Base-by-base conservation (phyloP, 2,888 invertebrate species). In the Mythimna lalbum region DNA sequence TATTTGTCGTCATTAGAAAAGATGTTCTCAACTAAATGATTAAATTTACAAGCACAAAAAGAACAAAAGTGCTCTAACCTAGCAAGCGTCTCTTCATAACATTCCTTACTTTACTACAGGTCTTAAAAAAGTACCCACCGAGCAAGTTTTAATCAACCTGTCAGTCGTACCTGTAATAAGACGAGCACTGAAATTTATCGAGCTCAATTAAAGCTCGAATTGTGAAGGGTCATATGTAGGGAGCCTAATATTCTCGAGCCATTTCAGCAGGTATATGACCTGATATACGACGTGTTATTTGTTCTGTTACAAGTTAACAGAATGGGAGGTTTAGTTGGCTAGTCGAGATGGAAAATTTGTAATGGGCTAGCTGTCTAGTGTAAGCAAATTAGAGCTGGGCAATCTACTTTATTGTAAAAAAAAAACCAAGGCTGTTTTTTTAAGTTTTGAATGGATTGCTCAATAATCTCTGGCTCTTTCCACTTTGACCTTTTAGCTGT, bases 111-210 rank as follows among this genome's bases (percentile, higher is more conserved):
- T 75, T 73, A 75, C 63, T 47, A 39, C 59, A 23, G 53, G 21
- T 19, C 57, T 59, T 73, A 73, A 63, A 78, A 78, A 78, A 78
- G 57, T 59, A 78, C 59, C n/a, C 27, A 59, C 17, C 61, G 19
- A 36, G 61, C 64, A 63, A 80, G 31, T 74, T 78, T 80, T 81
- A 78, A 81, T 78, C 72, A 78, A 78, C 78, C 23, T 77, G 78
- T 71, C 78, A 49, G 78, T 39, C 31, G 14, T 77, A 71, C 81
- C 72, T 78, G 73, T 78, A 81, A 78, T 80, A 82, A 80, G 79
- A 81, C 61, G 60, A 73, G 68, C 55, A 62, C 60, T 68, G 69
- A 63, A 84, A 82, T 84, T 83, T 83, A 84, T 81, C 53, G 72
- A 52, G 47, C 82, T 71, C 76, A 84, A 79, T 79, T 82, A 79